Base-by-base conservation (phyloP, 1,140 invertebrate species). In the Zaprionus kolodkinae region DNA sequence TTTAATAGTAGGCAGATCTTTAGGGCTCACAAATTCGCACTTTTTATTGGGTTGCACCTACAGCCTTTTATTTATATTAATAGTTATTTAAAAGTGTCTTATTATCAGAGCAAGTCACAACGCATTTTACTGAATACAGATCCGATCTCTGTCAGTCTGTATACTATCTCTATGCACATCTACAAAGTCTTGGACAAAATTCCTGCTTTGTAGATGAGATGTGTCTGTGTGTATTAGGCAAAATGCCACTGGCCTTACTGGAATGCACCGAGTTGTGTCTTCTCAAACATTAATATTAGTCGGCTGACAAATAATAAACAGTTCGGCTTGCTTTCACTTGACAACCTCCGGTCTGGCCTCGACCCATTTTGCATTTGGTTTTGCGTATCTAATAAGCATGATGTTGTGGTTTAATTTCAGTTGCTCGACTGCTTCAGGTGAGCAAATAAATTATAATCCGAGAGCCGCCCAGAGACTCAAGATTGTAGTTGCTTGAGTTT, bases 1-100 rank as follows among this genome's bases (percentile, higher is more conserved):
- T 88, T 88, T 88, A 88, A 81, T 89, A 89, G 80, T 79, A 89
- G 85, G 65, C 69, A 81, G 71, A 78, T 88, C 80, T 88, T 88
- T 88, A 81, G 77, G 38, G 13, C 7, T 40, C 38, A n/a, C 13
- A n/a, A 40, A 40, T n/a, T n/a, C 13, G 13, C 2, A 40, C 38
- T 40, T n/a, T 40, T 40, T n/a, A 40, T 40, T 0, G 38, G 5
- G 5, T 13, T 38, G 36, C 3, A 13, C 36, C 12, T 38, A 38
- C 36, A 12, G 11, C 12, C 11, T 38, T 38, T 38, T 13, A 13
- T 40, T 40, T 4, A 40, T 40, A 40, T 40, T 6, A 40, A 1
- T 21, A 21, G 1, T 21, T 21, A 30, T 30, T 30, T 30, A 30
- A 30, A 2, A 30, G 27, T 30, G 27, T 30, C 27, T 30, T 30